Conservation (phyloP, 2,888 invertebrate genomes). For the Athalia rosae region DNA sequence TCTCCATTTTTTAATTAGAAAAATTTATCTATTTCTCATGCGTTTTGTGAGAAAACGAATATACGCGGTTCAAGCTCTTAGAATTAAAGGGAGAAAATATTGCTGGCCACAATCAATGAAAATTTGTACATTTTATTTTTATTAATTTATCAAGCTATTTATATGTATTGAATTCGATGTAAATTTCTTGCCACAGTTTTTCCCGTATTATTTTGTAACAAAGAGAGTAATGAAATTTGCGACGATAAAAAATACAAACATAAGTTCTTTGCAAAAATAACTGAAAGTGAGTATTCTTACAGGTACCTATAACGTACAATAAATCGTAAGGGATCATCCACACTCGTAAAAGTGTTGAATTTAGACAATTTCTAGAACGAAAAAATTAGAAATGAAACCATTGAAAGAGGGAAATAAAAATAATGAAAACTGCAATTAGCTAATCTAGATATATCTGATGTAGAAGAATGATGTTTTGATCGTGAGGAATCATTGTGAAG, state of each 20-base stretch:
- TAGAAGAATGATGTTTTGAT: neutral
- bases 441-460: constrained; percentile 6
- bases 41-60: neutral
- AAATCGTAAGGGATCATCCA: neutral
- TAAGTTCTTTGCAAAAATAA: neutral
- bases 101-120: constrained; percentile 21
- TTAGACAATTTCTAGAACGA: constrained; percentile 14
- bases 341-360: neutral
- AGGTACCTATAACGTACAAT: constrained; percentile 2
- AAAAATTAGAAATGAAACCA: constrained; percentile 12
- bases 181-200: constrained; percentile 38
- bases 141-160: constrained; percentile 30
- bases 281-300: neutral
- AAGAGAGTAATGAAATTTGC: neutral
- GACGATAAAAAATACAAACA: too few species aligned
- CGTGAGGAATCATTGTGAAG: too few species aligned
- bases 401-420: neutral
- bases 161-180: constrained; percentile 5
- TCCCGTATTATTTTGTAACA: neutral
- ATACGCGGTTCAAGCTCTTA: neutral
- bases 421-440: neutral
- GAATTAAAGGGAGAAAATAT: neutral
- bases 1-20: neutral
- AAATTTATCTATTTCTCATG: neutral
- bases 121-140: constrained; percentile 15